A percentile compares a stretch with the other conserved stretches of the same genome.
These are phyloP conservation scores for Gallinago undulata DNA, from an alignment of 2,113 vertebrate genomes.

Conservation along the genomic window DNA sequence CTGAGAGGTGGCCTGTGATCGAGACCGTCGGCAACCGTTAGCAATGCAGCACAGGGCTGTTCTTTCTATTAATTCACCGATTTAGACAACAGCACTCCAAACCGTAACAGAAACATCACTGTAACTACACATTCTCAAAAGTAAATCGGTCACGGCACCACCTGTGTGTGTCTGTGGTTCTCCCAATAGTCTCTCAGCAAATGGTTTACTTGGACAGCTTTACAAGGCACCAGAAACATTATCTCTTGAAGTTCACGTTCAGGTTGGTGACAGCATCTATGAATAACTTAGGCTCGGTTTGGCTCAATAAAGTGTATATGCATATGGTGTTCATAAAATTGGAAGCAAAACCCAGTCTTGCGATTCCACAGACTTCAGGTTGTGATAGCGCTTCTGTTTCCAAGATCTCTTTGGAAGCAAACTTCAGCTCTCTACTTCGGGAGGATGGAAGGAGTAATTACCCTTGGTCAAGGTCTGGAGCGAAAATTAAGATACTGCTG, in stretches of 20 bases:
- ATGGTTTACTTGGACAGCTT: neutral
- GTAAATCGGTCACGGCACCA: neutral
- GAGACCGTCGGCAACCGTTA: neutral
- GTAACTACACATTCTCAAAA: neutral
- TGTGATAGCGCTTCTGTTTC: neutral
- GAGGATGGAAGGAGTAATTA: neutral
- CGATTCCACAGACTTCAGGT: neutral
- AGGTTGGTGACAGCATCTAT: neutral
- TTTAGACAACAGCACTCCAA: neutral
- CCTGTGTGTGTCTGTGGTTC: neutral
- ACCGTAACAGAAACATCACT: neutral
- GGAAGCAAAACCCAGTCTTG: neutral
- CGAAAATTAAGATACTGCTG: neutral
- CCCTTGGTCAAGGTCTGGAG: neutral
- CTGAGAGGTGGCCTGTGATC: neutral
- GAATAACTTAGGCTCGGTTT: neutral
- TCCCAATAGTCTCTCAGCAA: neutral
- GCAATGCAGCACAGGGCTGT: neutral
- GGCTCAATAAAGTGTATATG: neutral
- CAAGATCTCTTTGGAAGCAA: neutral
- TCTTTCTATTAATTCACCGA: constrained; percentile 4
- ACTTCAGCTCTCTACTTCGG: neutral
- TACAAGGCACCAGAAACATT: neutral
- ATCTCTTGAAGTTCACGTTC: neutral
- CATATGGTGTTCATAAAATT: neutral